Conservation (phyloP, 2,113 vertebrate species). For the Muscicapa adusta region DNA sequence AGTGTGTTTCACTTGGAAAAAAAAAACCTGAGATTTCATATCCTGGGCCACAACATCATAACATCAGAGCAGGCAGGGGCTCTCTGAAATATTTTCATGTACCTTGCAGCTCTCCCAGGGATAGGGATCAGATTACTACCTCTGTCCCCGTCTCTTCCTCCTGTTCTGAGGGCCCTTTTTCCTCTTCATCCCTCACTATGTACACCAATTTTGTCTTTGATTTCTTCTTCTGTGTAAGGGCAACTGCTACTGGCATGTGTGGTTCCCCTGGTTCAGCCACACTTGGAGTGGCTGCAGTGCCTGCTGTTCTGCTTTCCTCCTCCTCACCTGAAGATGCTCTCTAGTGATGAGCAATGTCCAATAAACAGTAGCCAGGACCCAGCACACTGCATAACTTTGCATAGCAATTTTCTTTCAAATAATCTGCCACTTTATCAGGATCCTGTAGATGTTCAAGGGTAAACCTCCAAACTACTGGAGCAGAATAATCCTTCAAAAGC, state of each 20-base stretch:
- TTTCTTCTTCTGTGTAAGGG: background rate
- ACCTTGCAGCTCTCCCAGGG: rapidly evolving
- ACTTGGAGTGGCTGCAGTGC: background rate
- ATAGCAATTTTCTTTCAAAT: background rate
- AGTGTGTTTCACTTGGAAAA: background rate
- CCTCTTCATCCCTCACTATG: background rate
- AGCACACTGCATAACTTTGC: background rate
- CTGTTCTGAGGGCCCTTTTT: background rate
- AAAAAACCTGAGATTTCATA: background rate
- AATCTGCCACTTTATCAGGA: background rate
- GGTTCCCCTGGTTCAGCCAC: background rate
- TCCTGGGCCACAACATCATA: background rate
- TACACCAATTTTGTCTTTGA: background rate
- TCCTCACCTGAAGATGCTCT: background rate
- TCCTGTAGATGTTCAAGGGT: background rate
- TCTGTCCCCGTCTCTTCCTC: background rate
- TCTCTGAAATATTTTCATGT: background rate
- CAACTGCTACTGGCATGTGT: too few relatives aligned
- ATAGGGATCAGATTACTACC: background rate
- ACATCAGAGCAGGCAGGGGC: background rate
- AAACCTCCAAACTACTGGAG: background rate
- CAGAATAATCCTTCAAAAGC: background rate
- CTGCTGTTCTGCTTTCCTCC: background rate
- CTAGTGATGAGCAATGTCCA: rapidly evolving
- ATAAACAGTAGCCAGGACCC: background rate